A percentile compares a stretch with the other conserved stretches of the same genome.
Conservation (phyloP, 2,113 vertebrate genomes). For the Lepus americanus region DNA sequence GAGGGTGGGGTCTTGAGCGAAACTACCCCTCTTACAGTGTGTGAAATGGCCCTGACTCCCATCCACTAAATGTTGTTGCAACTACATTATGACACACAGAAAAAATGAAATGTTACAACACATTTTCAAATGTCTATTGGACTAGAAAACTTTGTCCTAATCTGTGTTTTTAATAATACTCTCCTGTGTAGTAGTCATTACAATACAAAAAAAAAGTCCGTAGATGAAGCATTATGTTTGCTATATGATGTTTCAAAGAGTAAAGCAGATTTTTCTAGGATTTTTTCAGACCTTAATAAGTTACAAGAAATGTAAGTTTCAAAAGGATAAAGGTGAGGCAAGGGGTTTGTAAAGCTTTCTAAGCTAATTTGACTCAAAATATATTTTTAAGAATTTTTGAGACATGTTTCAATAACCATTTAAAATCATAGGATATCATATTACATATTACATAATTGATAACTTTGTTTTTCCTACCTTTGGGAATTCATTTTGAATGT, state of each 20-base stretch:
- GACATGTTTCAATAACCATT: neutral
- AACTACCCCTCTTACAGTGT: neutral
- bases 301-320: neutral
- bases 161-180: neutral
- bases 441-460: neutral
- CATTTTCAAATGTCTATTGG: neutral
- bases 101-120: conserved; percentile 31
- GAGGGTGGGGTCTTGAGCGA: fast-evolving
- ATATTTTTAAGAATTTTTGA: neutral
- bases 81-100: neutral
- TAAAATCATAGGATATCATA: neutral
- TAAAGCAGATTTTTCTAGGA: conserved; percentile 27
- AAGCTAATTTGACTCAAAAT: neutral
- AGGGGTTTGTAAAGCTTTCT: neutral
- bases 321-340: neutral
- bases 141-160: neutral
- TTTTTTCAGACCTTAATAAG: neutral
- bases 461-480: neutral
- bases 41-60: neutral
- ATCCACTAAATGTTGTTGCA: neutral
- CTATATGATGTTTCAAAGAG: neutral
- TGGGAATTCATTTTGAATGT: neutral
- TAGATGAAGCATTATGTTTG: neutral
- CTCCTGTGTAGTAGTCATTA: neutral
- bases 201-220: neutral